These are phyloP conservation scores for Cataglyphis altisquamis DNA, from an alignment of 2,888 invertebrate species.

Conservation along the genomic window DNA sequence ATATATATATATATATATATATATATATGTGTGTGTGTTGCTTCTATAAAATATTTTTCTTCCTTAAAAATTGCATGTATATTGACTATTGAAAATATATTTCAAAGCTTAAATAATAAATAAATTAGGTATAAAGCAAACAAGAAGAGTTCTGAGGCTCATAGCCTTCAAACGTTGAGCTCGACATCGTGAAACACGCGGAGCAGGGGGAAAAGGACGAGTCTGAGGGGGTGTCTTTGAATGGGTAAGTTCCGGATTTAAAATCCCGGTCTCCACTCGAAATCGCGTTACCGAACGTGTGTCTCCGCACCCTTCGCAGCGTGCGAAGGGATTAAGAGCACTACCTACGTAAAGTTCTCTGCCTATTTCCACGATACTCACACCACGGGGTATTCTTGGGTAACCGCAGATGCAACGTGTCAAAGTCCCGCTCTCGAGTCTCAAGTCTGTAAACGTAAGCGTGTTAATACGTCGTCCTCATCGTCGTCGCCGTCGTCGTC, in stretches of 20 bases:
- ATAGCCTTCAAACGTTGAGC: slow-evolving; percentile 2
- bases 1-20: no score
- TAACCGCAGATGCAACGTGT: slow-evolving; percentile 76
- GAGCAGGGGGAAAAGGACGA: slow-evolving; percentile 48
- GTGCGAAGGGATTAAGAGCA: slow-evolving; percentile 75
- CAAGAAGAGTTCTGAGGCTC: not conserved
- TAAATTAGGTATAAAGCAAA: not conserved
- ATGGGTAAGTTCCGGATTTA: slow-evolving; percentile 70
- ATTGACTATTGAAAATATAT: not conserved
- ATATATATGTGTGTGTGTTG: not conserved
- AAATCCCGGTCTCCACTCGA: slow-evolving; percentile 73
- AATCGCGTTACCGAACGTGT: slow-evolving; percentile 75
- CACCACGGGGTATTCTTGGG: slow-evolving; percentile 74
- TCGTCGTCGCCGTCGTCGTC: slow-evolving; percentile 3
- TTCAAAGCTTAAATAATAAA: not conserved
- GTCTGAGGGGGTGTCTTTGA: slow-evolving; percentile 63
- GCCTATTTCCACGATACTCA: slow-evolving; percentile 66
- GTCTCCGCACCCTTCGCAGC: slow-evolving; percentile 59
- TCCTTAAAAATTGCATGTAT: not conserved
- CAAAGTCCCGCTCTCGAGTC: slow-evolving; percentile 67
- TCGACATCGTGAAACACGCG: slow-evolving; percentile 25
- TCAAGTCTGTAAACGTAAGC: slow-evolving; percentile 62
- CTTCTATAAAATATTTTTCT: not conserved
- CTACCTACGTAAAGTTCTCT: slow-evolving; percentile 64
- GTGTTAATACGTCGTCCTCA: slow-evolving; percentile 63